Evolutionary conservation across 64 coral and sea anemone genomes (phyloP).

Genomic region (Montipora sp.): DNA sequence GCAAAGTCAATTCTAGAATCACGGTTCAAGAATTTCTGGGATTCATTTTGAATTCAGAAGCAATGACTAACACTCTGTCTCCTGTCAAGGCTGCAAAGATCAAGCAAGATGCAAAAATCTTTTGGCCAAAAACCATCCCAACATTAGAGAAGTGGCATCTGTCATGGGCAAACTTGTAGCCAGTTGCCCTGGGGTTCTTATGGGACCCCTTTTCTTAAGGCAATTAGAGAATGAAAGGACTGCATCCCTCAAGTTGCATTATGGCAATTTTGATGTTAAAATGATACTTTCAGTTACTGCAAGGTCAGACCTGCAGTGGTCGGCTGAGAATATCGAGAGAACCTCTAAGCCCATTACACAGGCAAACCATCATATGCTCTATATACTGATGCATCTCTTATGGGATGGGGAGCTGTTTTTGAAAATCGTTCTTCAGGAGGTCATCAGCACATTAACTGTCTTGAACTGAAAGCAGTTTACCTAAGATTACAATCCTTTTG

Average conservation of each 20-base stretch:
- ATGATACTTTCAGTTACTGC: slow-evolving; percentile 28
- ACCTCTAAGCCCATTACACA: slow-evolving; percentile 13
- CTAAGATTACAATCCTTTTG: slow-evolving; percentile 50
- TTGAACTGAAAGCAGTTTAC: slow-evolving; percentile 59
- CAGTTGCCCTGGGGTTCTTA: neutral
- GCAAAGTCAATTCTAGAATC: slow-evolving; percentile 29
- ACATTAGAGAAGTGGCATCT: slow-evolving; percentile 30
- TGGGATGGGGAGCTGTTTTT: slow-evolving; percentile 57
- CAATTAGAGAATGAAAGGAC: slow-evolving; percentile 45
- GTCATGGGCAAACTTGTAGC: slow-evolving; percentile 48
- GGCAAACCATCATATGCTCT: slow-evolving; percentile 13
- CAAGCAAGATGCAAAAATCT: slow-evolving; percentile 10
- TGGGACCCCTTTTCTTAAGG: slow-evolving; percentile 30
- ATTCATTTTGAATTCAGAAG: slow-evolving; percentile 29
- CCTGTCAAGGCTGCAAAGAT: slow-evolving; percentile 25
- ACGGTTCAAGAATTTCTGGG: slow-evolving; percentile 7
- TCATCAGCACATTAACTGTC: slow-evolving; percentile 45
- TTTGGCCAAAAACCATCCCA: slow-evolving; percentile 4
- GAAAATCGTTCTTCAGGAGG: slow-evolving; percentile 10
- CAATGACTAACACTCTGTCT: slow-evolving; percentile 43
- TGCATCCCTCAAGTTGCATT: neutral
- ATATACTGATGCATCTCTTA: slow-evolving; percentile 45
- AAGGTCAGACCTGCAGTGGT: slow-evolving; percentile 39
- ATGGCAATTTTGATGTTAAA: slow-evolving; percentile 44
- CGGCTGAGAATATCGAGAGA: slow-evolving; percentile 30